A percentile compares a stretch with the other conserved stretches of the same genome.
Conservation (phyloP, 2,797 vertebrate genomes). For the Gymnopithys bicolor region DNA sequence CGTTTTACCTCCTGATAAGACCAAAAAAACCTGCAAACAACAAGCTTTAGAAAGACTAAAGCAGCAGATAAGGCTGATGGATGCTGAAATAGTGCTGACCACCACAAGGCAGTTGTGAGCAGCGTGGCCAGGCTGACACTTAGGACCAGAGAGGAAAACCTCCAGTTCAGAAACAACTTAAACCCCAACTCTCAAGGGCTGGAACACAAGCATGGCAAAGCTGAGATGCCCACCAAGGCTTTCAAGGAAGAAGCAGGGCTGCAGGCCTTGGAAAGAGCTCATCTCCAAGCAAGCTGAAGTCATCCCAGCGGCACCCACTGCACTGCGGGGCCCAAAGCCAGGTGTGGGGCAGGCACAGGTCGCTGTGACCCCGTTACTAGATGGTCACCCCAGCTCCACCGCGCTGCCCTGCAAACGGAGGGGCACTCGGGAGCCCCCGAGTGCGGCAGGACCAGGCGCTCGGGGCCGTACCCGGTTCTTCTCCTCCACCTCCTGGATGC, state of each 20-base stretch:
- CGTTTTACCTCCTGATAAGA: rapidly evolving
- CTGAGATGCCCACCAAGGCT: neutral
- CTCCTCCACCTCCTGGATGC: constrained; percentile 87
- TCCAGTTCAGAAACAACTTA: neutral
- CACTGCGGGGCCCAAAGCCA: rapidly evolving
- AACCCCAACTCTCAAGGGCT: neutral
- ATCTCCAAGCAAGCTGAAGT: rapidly evolving
- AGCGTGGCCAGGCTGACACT: neutral
- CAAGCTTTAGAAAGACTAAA: neutral
- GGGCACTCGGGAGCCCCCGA: neutral
- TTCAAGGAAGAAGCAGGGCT: neutral
- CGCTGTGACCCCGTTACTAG: rapidly evolving
- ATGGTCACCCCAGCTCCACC: neutral
- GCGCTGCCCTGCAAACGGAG: neutral
- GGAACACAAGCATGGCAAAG: rapidly evolving
- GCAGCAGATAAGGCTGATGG: neutral
- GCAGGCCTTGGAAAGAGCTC: rapidly evolving
- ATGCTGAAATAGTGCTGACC: neutral
- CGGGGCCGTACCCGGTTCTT: constrained; percentile 83
- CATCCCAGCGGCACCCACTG: neutral
- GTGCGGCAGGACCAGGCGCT: neutral
- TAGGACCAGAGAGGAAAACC: neutral
- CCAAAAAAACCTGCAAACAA: neutral
- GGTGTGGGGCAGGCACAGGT: rapidly evolving
- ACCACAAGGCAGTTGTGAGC: rapidly evolving